A percentile compares a stretch with the other conserved stretches of the same genome.
phyloP scores from a whole-genome alignment of 2,113 vertebrate species.

The Scomber scombrus region DNA sequence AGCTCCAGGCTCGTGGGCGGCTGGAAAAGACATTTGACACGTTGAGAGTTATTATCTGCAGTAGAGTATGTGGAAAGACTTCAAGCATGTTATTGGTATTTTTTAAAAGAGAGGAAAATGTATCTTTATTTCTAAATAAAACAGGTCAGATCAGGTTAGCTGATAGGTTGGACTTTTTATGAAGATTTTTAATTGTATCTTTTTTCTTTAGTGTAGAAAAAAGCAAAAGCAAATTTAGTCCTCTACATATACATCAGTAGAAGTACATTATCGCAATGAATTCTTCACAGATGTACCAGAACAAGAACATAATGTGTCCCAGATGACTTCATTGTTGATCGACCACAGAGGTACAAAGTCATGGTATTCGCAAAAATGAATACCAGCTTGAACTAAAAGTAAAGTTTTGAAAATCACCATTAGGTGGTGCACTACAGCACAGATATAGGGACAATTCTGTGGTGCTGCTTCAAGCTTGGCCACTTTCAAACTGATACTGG shows the following conservation, averaged over 20 bases:
- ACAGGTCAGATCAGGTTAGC: background rate
- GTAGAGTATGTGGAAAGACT: conserved; percentile 45
- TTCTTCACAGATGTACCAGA: conserved; percentile 21
- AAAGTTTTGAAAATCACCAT: background rate
- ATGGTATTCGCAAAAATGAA: background rate
- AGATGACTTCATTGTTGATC: background rate
- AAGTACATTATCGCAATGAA: background rate
- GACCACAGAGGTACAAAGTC: background rate
- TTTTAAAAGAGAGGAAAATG: conserved; percentile 12
- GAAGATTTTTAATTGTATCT: background rate
- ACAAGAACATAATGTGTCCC: background rate
- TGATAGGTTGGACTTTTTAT: background rate
- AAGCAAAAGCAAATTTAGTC: background rate
- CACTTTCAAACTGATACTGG: too few species aligned
- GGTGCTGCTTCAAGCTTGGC: too few species aligned
- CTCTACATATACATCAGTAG: background rate
- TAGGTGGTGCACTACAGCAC: background rate
- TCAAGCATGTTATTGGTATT: conserved; percentile 34
- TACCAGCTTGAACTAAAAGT: background rate
- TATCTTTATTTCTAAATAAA: conserved; percentile 19
- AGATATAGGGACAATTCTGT: too few species aligned
- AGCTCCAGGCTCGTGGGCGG: conserved; percentile 26
- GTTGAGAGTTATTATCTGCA: conserved; percentile 32
- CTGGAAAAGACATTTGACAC: conserved; percentile 67
- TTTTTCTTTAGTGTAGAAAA: background rate